Percentiles rank a stretch among this genome's conserved stretches.
Evolutionary conservation across 2,113 vertebrate genomes (phyloP).

Genomic region (Menidia beryllina): DNA sequence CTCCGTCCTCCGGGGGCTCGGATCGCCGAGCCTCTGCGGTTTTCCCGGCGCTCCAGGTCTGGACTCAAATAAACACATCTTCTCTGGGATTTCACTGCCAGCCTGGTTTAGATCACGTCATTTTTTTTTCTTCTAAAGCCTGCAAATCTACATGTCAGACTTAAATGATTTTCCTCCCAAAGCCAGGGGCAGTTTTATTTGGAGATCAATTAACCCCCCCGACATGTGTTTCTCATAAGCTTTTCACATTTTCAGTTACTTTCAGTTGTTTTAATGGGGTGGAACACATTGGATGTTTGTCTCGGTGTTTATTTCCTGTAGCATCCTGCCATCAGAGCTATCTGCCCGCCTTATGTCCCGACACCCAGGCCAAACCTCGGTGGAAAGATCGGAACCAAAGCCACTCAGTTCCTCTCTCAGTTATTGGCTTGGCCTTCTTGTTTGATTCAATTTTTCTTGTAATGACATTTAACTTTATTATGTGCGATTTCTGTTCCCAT

Average conservation of each 20-base stretch:
- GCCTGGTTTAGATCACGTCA: constrained; percentile 71
- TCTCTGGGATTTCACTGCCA: constrained; percentile 64
- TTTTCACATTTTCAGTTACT: constrained; percentile 66
- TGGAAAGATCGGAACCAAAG: constrained; percentile 41
- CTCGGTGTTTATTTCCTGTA: constrained; percentile 67
- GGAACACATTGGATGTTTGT: constrained; percentile 55
- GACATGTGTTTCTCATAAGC: constrained; percentile 72
- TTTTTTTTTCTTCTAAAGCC: constrained; percentile 28
- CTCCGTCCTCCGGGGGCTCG: constrained; percentile 9
- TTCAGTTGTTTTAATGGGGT: constrained; percentile 47
- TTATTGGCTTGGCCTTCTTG: constrained; percentile 34
- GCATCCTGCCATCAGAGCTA: no score
- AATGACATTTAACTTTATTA: constrained; percentile 57
- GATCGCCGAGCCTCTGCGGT: constrained; percentile 18
- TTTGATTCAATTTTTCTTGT: constrained; percentile 56
- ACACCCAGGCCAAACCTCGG: constrained; percentile 16
- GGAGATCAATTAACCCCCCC: constrained; percentile 61
- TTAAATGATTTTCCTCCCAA: constrained; percentile 56
- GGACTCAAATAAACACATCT: constrained; percentile 65
- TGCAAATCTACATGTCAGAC: constrained; percentile 50
- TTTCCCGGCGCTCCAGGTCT: constrained; percentile 33
- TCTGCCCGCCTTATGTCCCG: not conserved
- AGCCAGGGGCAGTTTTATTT: constrained; percentile 70
- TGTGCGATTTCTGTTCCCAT: constrained; percentile 26
- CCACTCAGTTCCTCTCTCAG: constrained; percentile 34